Evolutionary conservation across 1,140 invertebrate species (phyloP), one percentile per base, ranked within the genome.

Genomic region (Cydia pomonella): DNA sequence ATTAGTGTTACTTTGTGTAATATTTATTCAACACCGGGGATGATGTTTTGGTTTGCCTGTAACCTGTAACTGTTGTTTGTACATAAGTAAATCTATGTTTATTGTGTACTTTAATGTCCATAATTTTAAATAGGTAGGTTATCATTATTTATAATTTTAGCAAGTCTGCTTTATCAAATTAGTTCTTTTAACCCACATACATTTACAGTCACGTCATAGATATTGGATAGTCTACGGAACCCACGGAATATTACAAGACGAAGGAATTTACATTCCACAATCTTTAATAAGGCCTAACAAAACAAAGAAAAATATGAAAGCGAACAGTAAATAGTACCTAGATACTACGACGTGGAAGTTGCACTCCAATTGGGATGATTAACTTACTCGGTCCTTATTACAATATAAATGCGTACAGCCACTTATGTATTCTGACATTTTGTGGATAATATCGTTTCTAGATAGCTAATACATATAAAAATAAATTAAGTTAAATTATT

Each of bases 241-340:
- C 64, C 64, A 10, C 9, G 7, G n/a, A n/a, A 33, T 33, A 66
- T 21, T 69, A 18, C 23, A 38, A 41, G 29, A 38, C 64, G n/a
- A 69, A 69, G 18, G 64, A 33, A 69, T 69, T 38, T 38, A 33
- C 18, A 69, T 69, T 38, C 13, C 23, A 69, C 64, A 69, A 29
- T 38, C 29, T 69, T 64, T 69, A 69, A 69, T 41, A 33, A 41
- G 16, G 64, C 27, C 27, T 33, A 69, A 27, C 23, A 33, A 69
- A 69, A 69, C 64, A 69, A 69, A 69, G 64, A 69, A n/a, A n/a
- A 69, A 38, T 27, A 66, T 33, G 63, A 38, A 66, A 66, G 63
- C 27, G 27, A 29, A 66, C 63, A 66, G 63, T n/a, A 29, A 66
- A n/a, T 66, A 29, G 25, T 13, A 38, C 2, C 33, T 38, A 53